Evolutionary conservation across 2,888 invertebrate genomes (phyloP).

Genomic region (Tetanocera ferruginea): DNA sequence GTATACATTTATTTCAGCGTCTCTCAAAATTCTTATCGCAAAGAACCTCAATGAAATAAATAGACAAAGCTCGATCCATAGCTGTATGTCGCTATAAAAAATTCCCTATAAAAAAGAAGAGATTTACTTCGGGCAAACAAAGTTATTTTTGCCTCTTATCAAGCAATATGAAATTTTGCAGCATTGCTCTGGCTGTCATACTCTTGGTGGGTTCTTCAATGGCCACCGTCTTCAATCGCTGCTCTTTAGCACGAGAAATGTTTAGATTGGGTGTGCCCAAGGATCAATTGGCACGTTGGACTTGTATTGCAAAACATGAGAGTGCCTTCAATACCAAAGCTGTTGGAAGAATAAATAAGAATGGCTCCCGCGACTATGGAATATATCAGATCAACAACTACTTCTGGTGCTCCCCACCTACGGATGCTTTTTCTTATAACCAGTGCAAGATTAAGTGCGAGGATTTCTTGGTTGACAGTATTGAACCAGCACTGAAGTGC

Average conservation of each 20-base stretch:
- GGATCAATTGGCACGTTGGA: slow-evolving; percentile 56
- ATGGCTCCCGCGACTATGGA: slow-evolving; percentile 66
- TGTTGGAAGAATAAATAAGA: slow-evolving; percentile 67
- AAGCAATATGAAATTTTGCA: neutral
- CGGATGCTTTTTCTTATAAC: slow-evolving; percentile 48
- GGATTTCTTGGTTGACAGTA: slow-evolving; percentile 52
- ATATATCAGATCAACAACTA: slow-evolving; percentile 59
- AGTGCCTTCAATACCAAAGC: slow-evolving; percentile 64
- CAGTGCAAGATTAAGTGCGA: slow-evolving; percentile 53
- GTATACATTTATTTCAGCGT: no score
- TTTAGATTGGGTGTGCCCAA: slow-evolving; percentile 56
- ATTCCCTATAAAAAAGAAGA: no score
- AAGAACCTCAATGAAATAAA: no score
- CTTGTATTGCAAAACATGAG: slow-evolving; percentile 57
- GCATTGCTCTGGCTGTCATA: neutral
- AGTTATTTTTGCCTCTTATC: no score
- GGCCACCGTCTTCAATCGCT: slow-evolving; percentile 45
- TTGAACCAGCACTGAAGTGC: slow-evolving; percentile 49
- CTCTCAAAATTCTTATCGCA: no score
- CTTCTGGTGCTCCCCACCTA: slow-evolving; percentile 54
- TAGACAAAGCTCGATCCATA: no score
- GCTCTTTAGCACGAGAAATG: slow-evolving; percentile 58
- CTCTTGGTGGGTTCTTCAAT: neutral
- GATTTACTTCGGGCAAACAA: no score
- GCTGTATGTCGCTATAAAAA: no score